A percentile compares a stretch with the other conserved stretches of the same genome.
Evolutionary conservation across 2,888 invertebrate species (phyloP).

Genomic region (Alitta virens): DNA sequence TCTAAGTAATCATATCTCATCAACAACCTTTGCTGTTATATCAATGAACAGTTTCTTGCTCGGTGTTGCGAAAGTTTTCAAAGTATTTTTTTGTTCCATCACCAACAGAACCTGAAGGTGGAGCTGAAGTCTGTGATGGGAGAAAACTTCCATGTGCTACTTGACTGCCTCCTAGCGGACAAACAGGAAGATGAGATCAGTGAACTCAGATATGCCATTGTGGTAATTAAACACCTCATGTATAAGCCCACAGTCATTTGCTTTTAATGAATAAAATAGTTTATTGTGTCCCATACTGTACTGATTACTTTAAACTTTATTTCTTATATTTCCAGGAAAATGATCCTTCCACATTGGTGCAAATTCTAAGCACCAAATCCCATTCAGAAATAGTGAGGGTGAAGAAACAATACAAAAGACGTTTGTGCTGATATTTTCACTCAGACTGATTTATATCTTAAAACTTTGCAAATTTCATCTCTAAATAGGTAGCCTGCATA

Average conservation of each 20-base stretch:
- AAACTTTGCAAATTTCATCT: too few relatives aligned
- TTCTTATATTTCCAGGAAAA: not conserved
- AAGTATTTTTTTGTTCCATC: too few relatives aligned
- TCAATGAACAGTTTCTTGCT: too few relatives aligned
- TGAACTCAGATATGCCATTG: not conserved
- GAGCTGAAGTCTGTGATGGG: conserved; percentile 1
- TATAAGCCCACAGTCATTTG: too few relatives aligned
- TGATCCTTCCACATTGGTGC: not conserved
- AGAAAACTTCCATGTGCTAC: not conserved
- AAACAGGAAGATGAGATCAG: not conserved
- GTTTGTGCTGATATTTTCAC: too few relatives aligned
- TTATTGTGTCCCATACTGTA: too few relatives aligned
- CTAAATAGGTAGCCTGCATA: too few relatives aligned
- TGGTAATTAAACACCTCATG: not conserved
- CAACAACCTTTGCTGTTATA: too few relatives aligned
- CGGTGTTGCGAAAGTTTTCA: too few relatives aligned
- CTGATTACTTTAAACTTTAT: not conserved
- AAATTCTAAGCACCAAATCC: not conserved
- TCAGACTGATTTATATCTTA: too few relatives aligned
- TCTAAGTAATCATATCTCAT: too few relatives aligned
- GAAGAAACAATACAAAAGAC: not conserved
- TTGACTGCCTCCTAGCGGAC: conserved; percentile 1
- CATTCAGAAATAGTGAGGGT: not conserved
- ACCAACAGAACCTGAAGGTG: not conserved
- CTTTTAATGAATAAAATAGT: too few relatives aligned